Evolutionary conservation across 2,797 vertebrate species (phyloP), one percentile per base, ranked within the genome.

Genomic region (Martes flavigula): DNA sequence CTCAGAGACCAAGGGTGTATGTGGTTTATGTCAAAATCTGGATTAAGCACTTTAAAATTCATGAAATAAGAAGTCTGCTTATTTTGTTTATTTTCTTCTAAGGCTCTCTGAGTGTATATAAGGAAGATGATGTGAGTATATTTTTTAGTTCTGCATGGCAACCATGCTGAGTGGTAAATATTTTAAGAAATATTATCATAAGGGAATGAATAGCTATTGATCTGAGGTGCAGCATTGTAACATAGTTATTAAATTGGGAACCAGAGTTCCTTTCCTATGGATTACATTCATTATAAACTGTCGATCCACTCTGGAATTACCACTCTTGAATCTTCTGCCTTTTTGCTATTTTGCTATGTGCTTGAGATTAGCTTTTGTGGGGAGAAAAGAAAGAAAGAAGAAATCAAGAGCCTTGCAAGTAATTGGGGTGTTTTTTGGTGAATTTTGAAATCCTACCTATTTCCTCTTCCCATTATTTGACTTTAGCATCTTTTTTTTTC

Each of bases 261-360:
- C 25, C 51, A 66, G 30, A 62, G 64, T 90, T 96, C 51, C 68
- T 91, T 96, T 93, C n/a, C 62, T 81, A 1, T 96, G 70, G 51
- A 87, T 96, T 78, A 54, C 90, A 83, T 91, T 96, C 66, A 92
- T 95, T 96, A 96, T 93, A 92, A 97, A 79, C 72, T 90, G 58
- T 89, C 64, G 87, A 46, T 94, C 54, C 18, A 83, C 21, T 91
- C 5, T 40, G 68, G 77, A 75, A 48, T 75, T 75, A 75, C 54
- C 25, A 88, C 25, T 91, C 11, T 40, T 46, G 77, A 95, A 66
- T 96, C 94, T 87, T 91, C 62, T 96, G 7, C 23, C 25, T 86
- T 75, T 97, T 93, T 92, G 70, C n/a, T 87, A 8, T 91, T 68
- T 62, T 79, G n/a, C 51, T 87, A 5, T 30, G 81, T 79, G 21